phyloP scores from a whole-genome alignment of 2,797 vertebrate species.

The Cossypha caffra region DNA sequence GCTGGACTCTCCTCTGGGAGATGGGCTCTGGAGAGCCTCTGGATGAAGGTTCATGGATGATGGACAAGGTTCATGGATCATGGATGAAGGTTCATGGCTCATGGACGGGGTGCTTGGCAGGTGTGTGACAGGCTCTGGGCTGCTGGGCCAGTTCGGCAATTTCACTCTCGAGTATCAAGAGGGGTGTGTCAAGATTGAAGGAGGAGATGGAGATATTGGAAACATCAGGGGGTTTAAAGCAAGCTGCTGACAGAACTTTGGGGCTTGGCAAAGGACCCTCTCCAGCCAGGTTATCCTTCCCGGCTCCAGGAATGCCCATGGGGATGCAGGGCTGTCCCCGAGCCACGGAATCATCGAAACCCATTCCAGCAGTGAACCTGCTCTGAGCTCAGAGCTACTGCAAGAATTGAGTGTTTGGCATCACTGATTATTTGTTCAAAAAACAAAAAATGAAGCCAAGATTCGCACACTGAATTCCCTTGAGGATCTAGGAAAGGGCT shows the following conservation, averaged over 20 bases:
- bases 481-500: not conserved
- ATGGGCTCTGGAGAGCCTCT: not conserved
- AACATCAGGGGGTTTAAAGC: not conserved
- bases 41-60: rapidly evolving
- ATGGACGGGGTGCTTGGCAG: not conserved
- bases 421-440: not conserved
- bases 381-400: not conserved
- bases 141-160: not conserved
- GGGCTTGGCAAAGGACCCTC: not conserved
- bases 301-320: not conserved
- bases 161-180: not conserved
- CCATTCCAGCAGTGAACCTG: not conserved
- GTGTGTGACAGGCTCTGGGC: not conserved
- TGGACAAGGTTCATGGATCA: rapidly evolving
- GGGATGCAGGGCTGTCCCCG: not conserved
- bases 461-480: not conserved
- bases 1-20: not conserved
- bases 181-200: not conserved
- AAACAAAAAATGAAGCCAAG: not conserved
- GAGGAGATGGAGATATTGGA: not conserved
- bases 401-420: not conserved
- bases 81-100: rapidly evolving
- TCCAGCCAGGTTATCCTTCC: not conserved
- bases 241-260: not conserved
- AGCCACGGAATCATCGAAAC: rapidly evolving